Evolutionary conservation across 2,888 invertebrate genomes (phyloP).

Genomic region (Drosophila sordidapex): DNA sequence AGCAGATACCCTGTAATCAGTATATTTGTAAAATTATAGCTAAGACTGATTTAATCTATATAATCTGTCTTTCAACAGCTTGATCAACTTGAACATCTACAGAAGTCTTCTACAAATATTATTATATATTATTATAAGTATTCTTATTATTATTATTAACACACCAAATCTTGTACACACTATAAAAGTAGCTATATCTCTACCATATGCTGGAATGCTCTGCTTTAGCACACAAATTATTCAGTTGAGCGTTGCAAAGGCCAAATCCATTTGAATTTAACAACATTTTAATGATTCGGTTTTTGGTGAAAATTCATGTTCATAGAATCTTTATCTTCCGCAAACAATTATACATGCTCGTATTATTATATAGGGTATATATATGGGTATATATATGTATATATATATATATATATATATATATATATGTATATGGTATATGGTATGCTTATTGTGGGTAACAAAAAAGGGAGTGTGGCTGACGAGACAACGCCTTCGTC

Average conservation of each 20-base stretch:
- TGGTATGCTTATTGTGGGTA: constrained; percentile 13
- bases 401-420: too few species aligned
- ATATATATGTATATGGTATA: background rate
- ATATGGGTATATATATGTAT: background rate
- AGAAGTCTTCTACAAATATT: background rate
- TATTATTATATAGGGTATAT: constrained; percentile 28
- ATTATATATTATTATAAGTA: background rate
- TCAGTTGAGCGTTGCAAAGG: background rate
- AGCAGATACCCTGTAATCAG: constrained; percentile 5
- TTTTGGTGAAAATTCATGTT: background rate
- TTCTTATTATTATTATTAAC: background rate
- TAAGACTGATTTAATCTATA: background rate
- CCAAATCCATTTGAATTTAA: background rate
- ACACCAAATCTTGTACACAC: background rate
- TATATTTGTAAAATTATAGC: background rate
- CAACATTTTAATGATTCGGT: background rate
- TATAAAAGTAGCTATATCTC: background rate
- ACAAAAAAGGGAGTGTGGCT: constrained; percentile 40
- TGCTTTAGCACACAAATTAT: background rate
- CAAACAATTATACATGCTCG: background rate
- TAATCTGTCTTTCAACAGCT: background rate
- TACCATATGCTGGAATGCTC: background rate
- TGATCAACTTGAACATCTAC: background rate
- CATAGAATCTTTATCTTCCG: background rate
- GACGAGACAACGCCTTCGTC: constrained; percentile 36